Conservation (phyloP, 92 coral and sea anemone genomes). For the Porites lobata region DNA sequence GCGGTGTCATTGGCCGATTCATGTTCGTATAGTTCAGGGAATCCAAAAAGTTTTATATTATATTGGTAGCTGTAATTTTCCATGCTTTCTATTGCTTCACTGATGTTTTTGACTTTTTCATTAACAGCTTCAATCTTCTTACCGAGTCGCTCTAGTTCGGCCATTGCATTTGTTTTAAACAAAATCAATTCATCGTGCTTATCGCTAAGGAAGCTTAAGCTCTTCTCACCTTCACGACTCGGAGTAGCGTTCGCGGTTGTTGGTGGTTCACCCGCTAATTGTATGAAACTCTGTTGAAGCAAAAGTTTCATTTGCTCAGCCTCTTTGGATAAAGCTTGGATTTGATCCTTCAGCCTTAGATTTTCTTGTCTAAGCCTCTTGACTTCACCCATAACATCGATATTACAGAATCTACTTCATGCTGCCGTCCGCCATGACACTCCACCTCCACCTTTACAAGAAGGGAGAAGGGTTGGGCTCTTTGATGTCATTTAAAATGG, state of each 20-base stretch:
- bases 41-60: constrained; percentile 11
- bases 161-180: constrained; percentile 14
- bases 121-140: constrained; percentile 21
- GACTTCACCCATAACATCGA: no score
- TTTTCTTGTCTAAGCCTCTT: neutral
- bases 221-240: constrained; percentile 21
- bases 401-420: no score
- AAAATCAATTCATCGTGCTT: constrained; percentile 12
- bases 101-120: constrained; percentile 11
- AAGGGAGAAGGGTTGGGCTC: no score
- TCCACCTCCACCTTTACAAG: no score
- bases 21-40: neutral
- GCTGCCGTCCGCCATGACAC: no score
- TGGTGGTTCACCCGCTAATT: constrained; percentile 30
- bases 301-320: constrained; percentile 16
- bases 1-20: neutral
- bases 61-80: constrained; percentile 27
- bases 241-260: constrained; percentile 10
- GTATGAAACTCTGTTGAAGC: constrained; percentile 14
- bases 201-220: neutral
- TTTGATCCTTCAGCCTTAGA: constrained; percentile 21
- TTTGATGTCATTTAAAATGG: no score
- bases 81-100: constrained; percentile 18
- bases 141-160: constrained; percentile 15
- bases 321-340: constrained; percentile 23